Conservation (phyloP, 2,113 vertebrate species). For the Dipodomys merriami region DNA sequence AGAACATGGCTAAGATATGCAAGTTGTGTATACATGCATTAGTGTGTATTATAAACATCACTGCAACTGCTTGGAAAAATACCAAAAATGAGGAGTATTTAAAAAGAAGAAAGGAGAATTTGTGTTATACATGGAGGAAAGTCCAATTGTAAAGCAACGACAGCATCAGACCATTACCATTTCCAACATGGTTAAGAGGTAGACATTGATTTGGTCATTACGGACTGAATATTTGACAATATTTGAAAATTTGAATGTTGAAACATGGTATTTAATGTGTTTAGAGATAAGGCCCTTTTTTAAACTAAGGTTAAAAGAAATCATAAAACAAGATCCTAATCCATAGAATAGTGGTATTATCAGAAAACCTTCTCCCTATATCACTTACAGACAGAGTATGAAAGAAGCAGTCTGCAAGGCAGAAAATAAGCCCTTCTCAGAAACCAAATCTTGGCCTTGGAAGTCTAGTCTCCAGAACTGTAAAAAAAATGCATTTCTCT, state of each 20-base stretch:
- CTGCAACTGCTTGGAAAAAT: background rate
- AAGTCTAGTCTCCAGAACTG: background rate
- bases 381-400: background rate
- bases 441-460: background rate
- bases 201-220: background rate
- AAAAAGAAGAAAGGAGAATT: background rate
- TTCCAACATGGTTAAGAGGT: background rate
- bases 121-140: background rate
- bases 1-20: too few species aligned
- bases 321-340: background rate
- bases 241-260: background rate
- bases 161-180: background rate
- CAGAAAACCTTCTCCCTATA: background rate
- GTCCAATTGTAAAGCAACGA: background rate
- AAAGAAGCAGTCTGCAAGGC: background rate
- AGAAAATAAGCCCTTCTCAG: background rate
- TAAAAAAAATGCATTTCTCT: constrained; percentile 16
- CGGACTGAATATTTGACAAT: background rate
- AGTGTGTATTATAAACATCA: background rate
- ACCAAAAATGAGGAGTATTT: background rate
- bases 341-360: background rate
- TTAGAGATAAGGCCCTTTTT: background rate
- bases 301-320: background rate
- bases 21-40: too few species aligned
- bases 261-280: background rate